phyloP scores from a whole-genome alignment of 2,888 invertebrate genomes.

The Nomada goodeniana region DNA sequence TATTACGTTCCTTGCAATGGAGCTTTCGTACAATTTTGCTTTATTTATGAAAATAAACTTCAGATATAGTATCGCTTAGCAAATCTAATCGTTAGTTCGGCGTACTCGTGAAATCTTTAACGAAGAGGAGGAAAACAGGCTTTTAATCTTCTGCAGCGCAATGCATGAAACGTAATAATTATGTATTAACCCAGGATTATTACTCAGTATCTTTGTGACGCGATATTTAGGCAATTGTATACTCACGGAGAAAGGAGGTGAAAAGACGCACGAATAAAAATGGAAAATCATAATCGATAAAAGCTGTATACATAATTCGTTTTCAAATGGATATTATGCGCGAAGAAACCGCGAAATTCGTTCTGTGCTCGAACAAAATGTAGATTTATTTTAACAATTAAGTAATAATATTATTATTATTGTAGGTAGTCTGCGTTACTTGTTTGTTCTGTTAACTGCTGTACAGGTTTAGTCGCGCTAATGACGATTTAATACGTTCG shows the following conservation, averaged over 20 bases:
- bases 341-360: constrained; percentile 45
- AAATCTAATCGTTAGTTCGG: not conserved
- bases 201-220: constrained; percentile 55
- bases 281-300: constrained; percentile 52
- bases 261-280: constrained; percentile 60
- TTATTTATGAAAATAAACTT: constrained; percentile 4
- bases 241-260: constrained; percentile 45
- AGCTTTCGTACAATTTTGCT: constrained; percentile 20
- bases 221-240: constrained; percentile 55
- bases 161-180: constrained; percentile 59
- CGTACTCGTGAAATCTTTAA: not conserved
- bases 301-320: constrained; percentile 47
- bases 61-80: not conserved
- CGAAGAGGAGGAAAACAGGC: not conserved
- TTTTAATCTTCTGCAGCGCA: constrained; percentile 26
- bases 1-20: constrained; percentile 61
- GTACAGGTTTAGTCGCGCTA: constrained; percentile 62
- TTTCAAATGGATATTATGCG: constrained; percentile 38
- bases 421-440: constrained; percentile 54
- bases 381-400: constrained; percentile 53
- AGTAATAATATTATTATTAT: constrained; percentile 41
- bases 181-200: constrained; percentile 42
- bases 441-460: constrained; percentile 70
- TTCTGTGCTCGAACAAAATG: constrained; percentile 51
- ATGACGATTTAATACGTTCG: constrained; percentile 62